phyloP scores from a whole-genome alignment of 92 coral and sea anemone species.

The Porites divaricata region DNA sequence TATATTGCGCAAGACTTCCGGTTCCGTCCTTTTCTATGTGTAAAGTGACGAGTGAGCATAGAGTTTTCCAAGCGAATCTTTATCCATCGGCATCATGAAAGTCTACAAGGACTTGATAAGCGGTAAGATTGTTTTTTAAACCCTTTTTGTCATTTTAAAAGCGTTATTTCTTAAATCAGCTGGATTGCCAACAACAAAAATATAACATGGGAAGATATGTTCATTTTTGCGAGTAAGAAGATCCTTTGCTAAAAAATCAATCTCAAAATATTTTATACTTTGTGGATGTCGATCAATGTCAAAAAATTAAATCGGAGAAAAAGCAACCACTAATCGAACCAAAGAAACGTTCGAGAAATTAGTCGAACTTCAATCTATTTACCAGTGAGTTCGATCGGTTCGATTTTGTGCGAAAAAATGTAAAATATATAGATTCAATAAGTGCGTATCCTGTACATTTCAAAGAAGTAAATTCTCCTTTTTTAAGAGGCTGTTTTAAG shows the following conservation, averaged over 20 bases:
- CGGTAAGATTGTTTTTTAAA: constrained; percentile 15
- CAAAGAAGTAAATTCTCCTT: too few relatives aligned
- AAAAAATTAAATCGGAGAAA: too few relatives aligned
- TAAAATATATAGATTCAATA: too few relatives aligned
- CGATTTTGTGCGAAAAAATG: too few relatives aligned
- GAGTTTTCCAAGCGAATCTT: not conserved
- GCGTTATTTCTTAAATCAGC: not conserved
- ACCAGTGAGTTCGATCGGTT: too few relatives aligned
- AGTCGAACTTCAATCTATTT: too few relatives aligned
- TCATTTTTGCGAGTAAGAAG: too few relatives aligned
- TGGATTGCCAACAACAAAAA: not conserved
- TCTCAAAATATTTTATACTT: not conserved
- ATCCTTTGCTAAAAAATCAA: too few relatives aligned
- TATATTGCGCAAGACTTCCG: constrained; percentile 8
- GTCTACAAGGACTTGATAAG: constrained; percentile 23
- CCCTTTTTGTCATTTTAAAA: not conserved
- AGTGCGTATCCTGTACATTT: too few relatives aligned
- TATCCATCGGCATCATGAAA: constrained; percentile 38
- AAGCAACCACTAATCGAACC: too few relatives aligned
- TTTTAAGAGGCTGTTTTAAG: too few relatives aligned
- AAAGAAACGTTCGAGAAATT: too few relatives aligned
- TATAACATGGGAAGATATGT: not conserved
- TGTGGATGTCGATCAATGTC: not conserved
- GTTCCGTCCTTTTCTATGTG: not conserved
- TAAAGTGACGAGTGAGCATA: not conserved